Evolutionary conservation across 2,797 vertebrate species (phyloP).

Genomic region (Aratinga solstitialis): DNA sequence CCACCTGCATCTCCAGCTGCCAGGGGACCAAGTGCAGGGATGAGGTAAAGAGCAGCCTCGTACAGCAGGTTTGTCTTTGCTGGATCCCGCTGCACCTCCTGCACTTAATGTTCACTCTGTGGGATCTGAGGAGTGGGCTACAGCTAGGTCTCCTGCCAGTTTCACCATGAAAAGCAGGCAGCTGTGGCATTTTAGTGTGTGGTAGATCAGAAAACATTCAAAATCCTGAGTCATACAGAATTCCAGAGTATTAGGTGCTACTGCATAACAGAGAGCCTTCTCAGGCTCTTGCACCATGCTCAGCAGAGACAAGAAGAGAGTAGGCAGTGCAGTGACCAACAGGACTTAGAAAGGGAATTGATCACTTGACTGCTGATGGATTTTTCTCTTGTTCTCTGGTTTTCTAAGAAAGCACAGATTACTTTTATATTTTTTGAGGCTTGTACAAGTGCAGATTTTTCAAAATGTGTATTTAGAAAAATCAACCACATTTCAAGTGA

Average conservation of each 20-base stretch:
- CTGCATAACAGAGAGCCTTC: background rate
- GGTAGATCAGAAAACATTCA: too few species aligned
- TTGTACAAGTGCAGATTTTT: background rate
- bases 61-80: too few species aligned
- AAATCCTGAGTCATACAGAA: accelerated
- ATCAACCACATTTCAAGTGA: background rate
- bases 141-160: too few species aligned
- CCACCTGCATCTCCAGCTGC: accelerated
- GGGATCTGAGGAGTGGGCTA: background rate
- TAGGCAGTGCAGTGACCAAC: background rate
- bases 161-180: background rate
- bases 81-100: background rate
- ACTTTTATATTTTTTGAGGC: background rate
- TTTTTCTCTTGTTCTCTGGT: background rate
- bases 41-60: background rate
- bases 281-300: background rate
- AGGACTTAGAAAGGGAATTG: background rate
- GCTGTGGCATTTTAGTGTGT: too few species aligned
- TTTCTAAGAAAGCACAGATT: background rate
- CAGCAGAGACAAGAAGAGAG: background rate
- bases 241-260: background rate
- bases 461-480: background rate
- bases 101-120: accelerated
- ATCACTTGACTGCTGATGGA: background rate
- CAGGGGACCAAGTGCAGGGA: too few species aligned